A percentile compares a stretch with the other conserved stretches of the same genome.
Evolutionary conservation across 2,888 invertebrate genomes (phyloP).

Genomic region (Lydus trimaculatus): DNA sequence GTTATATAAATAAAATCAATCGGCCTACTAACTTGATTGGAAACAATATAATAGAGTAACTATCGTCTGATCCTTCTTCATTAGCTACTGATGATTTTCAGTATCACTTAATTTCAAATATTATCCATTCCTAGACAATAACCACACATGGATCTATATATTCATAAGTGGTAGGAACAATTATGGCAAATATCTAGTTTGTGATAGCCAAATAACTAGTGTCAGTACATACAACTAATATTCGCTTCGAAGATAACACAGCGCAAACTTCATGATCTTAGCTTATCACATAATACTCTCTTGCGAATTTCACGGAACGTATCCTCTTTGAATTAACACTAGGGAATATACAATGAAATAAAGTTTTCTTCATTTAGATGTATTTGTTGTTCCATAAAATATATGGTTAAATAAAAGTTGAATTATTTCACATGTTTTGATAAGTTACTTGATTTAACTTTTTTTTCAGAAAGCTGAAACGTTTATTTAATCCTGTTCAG

Average conservation of each 20-base stretch:
- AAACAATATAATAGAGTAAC: no score
- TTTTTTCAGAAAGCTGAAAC: neutral
- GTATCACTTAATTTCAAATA: no score
- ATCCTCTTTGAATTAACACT: constrained; percentile 40
- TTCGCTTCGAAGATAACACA: constrained; percentile 49
- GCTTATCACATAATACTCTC: constrained; percentile 48
- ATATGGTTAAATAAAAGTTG: neutral
- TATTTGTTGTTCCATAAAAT: constrained; percentile 16
- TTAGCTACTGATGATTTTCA: no score
- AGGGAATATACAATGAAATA: constrained; percentile 15
- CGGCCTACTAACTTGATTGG: no score
- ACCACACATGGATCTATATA: constrained; percentile 1
- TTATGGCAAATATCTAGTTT: constrained; percentile 47
- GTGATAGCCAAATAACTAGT: constrained; percentile 51
- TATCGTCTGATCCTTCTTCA: no score
- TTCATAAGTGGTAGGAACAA: constrained; percentile 28
- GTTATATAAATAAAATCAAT: no score
- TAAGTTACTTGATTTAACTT: neutral
- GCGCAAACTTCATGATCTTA: constrained; percentile 48
- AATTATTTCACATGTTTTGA: neutral
- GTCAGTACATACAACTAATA: constrained; percentile 49
- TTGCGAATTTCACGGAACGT: constrained; percentile 44
- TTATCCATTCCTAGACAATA: neutral
- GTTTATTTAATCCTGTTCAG: neutral
- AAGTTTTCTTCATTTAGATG: constrained; percentile 18